These are phyloP conservation scores for Cavia aperea DNA, from an alignment of 2,113 vertebrate species.

Conservation along the genomic window DNA sequence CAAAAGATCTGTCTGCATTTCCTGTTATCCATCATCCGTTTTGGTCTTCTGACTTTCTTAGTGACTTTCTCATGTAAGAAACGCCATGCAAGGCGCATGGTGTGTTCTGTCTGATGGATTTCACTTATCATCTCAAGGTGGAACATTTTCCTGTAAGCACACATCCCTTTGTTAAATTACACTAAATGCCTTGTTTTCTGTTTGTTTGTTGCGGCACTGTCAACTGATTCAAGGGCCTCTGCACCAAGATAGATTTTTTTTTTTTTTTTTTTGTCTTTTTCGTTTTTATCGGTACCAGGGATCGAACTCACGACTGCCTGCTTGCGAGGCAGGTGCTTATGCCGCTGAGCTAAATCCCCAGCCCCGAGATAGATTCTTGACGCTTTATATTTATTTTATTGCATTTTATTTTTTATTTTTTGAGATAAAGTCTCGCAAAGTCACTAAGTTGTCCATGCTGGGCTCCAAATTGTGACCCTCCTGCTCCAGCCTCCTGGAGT, in stretches of 20 bases:
- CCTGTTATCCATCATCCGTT: background rate
- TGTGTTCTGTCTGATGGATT: background rate
- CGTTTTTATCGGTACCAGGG: no score
- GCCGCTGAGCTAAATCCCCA: no score
- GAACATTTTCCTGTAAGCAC: background rate
- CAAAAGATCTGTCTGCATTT: background rate
- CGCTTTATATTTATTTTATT: background rate
- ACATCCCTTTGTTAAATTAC: background rate
- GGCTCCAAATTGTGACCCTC: background rate
- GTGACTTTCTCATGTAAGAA: background rate
- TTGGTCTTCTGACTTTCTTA: background rate
- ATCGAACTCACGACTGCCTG: no score
- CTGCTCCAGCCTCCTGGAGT: background rate
- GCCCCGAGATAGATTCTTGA: background rate
- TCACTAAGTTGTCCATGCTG: background rate
- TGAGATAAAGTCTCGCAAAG: background rate
- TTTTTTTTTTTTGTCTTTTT: no score
- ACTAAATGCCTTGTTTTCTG: background rate
- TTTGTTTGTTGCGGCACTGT: background rate
- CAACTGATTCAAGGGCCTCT: background rate
- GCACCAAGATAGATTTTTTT: background rate
- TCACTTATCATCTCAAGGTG: background rate
- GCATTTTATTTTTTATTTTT: no score
- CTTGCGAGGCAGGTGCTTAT: no score
- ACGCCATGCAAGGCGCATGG: background rate